Base-by-base conservation (phyloP, 2,888 invertebrate species). In the Plemyria rubiginata region DNA sequence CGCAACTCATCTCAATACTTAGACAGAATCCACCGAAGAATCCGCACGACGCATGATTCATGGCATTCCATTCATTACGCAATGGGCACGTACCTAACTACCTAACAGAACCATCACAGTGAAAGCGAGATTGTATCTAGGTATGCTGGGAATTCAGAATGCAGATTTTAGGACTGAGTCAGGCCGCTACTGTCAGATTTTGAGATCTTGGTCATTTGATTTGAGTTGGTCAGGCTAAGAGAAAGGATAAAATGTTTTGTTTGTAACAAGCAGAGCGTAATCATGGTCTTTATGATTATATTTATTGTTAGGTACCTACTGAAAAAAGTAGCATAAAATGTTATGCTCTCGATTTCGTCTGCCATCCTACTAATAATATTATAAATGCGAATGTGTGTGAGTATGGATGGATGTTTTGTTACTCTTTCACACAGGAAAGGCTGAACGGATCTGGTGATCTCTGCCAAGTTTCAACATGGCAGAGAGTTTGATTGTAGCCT, bases 51-150 rank as follows among this genome's bases (percentile, higher is more conserved):
- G 57, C 52, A 67, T 68, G 68, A 71, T 66, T 70, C 70, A 70
- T 58, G 50, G 67, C 67, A 69, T 71, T 75, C 68, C 62, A 65
- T 70, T 70, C 63, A 79, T 81, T 76, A 77, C 75, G 77, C 73
- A 81, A 81, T 74, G 59, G 40, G n/a, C 29, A 41, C 12, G 22
- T 29, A 54, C 54, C 49, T 50, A 40, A 51, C 53, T 29, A 54
- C 54, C 49, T 50, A 40, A 51, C 53, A 73, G 60, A 54, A 60
- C 54, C 65, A 65, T 65, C 65, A 36, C 36, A 65, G 65, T 56
- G 81, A 81, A 81, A 81, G 81, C 66, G 61, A 59, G 51, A 60
- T 60, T 56, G 63, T 60, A 60, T 52, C 62, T 70, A 74, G 72
- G 78, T 73, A 80, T 77, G 72, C 69, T 36, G 60, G 66, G 68